A percentile compares a stretch with the other conserved stretches of the same genome.
These are phyloP conservation scores for Lasius platythorax DNA, from an alignment of 2,888 invertebrate genomes.

Conservation along the genomic window DNA sequence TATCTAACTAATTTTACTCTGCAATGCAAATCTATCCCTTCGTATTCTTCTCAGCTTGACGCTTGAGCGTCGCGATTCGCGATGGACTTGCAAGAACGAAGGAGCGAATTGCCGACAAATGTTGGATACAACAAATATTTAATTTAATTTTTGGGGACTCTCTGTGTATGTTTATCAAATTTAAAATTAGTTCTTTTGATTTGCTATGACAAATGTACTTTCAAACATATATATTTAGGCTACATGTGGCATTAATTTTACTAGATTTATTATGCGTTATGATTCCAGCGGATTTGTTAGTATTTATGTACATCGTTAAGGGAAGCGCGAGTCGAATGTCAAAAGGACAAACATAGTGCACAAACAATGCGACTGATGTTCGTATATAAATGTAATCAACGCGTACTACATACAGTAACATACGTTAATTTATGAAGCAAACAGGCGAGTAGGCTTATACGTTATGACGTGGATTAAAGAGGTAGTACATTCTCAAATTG, in stretches of 20 bases:
- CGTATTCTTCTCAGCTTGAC: slow-evolving; percentile 2
- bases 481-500: slow-evolving; percentile 9
- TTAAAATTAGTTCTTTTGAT: neutral
- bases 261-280: slow-evolving; percentile 11
- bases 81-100: slow-evolving; percentile 47
- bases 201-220: neutral
- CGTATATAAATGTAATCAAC: slow-evolving; percentile 8
- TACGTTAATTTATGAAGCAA: slow-evolving; percentile 45
- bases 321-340: neutral
- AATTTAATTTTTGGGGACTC: neutral
- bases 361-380: slow-evolving; percentile 19
- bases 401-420: slow-evolving; percentile 38
- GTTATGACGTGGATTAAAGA: slow-evolving; percentile 31
- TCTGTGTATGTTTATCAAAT: neutral
- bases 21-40: slow-evolving; percentile 75
- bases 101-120: slow-evolving; percentile 36
- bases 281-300: neutral
- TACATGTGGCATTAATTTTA: neutral
- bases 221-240: neutral
- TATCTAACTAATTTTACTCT: slow-evolving; percentile 77
- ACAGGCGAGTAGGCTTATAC: slow-evolving; percentile 9
- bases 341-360: neutral
- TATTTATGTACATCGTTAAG: neutral
- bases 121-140: slow-evolving; percentile 20
- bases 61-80: slow-evolving; percentile 10